These are phyloP conservation scores for Clarias pachynema DNA, from an alignment of 2,797 vertebrate species.

Conservation along the genomic window DNA sequence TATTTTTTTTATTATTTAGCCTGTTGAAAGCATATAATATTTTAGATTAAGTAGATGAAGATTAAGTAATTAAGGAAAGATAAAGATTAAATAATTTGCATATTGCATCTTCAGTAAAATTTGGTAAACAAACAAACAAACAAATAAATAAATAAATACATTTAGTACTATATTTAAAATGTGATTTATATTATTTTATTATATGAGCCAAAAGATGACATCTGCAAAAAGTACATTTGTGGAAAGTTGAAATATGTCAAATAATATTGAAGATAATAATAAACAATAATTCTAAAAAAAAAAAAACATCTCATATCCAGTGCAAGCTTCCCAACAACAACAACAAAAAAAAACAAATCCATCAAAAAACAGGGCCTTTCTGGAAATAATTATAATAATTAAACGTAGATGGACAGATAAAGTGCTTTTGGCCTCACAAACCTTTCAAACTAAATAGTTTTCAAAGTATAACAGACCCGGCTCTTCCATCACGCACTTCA, in stretches of 20 bases:
- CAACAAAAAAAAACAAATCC: neutral
- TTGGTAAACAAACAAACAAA: no score
- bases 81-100: neutral
- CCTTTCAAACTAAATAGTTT: neutral
- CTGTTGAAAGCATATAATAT: neutral
- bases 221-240: neutral
- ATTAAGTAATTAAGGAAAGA: no score
- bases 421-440: constrained; percentile 5
- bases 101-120: no score
- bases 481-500: neutral
- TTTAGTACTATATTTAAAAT: no score
- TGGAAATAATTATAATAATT: neutral
- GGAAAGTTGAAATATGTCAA: neutral
- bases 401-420: neutral
- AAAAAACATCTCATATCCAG: no score
- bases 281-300: no score
- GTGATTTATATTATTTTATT: no score
- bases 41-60: no score
- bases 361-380: neutral
- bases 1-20: neutral
- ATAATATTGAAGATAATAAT: neutral
- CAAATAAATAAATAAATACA: no score
- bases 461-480: neutral
- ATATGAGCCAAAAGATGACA: no score
- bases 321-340: neutral